phyloP scores from a whole-genome alignment of 1,140 invertebrate species.

The Drosophila tani region DNA sequence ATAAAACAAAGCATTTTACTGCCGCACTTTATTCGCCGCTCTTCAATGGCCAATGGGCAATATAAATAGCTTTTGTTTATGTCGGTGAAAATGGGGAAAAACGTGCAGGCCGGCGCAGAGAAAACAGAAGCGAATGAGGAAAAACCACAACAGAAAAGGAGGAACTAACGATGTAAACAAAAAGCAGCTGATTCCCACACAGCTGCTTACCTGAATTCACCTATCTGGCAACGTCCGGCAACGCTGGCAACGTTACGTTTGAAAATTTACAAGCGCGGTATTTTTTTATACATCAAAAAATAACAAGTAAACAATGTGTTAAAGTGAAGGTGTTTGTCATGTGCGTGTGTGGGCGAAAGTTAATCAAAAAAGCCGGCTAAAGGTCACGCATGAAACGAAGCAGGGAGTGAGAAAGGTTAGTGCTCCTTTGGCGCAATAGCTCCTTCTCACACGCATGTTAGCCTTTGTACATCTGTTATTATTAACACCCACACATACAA shows the following conservation, averaged over 20 bases:
- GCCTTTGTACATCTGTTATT: constrained; percentile 9
- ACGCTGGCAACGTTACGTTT: background rate
- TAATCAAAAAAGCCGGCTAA: constrained; percentile 25
- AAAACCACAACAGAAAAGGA: constrained; percentile 26
- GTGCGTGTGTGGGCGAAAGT: constrained; percentile 5
- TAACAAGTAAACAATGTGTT: background rate
- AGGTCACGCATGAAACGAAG: constrained; percentile 16
- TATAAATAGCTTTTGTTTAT: constrained; percentile 63
- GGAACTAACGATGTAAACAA: constrained; percentile 29
- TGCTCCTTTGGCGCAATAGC: constrained; percentile 1
- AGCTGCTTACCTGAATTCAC: background rate
- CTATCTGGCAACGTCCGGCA: constrained; percentile 16
- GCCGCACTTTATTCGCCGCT: constrained; percentile 7
- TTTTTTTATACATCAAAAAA: background rate
- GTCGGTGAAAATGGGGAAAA: constrained; percentile 39
- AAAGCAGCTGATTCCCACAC: constrained; percentile 30
- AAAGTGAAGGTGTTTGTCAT: background rate
- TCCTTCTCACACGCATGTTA: background rate
- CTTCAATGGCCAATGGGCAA: constrained; percentile 16
- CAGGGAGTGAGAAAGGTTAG: background rate
- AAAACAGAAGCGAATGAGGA: constrained; percentile 7
- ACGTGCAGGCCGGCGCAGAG: constrained; percentile 29
- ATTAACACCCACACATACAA: constrained; percentile 9
- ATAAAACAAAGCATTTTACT: constrained; percentile 38
- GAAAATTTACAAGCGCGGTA: background rate